Conservation (phyloP, 2,888 invertebrate genomes). For the Torymus texanus region DNA sequence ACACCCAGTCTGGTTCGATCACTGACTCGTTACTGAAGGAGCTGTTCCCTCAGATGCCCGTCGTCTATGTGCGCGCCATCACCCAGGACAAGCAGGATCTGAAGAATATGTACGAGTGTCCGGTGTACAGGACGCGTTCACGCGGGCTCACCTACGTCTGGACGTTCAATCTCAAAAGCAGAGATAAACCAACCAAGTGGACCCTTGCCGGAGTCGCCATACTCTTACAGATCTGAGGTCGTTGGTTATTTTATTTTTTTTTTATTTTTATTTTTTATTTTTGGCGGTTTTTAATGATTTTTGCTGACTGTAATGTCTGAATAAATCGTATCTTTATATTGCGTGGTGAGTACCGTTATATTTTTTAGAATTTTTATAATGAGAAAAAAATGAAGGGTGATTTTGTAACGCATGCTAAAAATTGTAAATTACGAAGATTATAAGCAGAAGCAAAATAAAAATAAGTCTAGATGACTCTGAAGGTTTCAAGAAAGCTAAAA, state of each 20-base stretch:
- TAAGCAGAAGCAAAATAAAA: no score
- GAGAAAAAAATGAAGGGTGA: no score
- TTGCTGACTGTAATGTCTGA: no score
- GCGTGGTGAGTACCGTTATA: no score
- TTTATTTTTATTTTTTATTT: no score
- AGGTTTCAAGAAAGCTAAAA: background rate
- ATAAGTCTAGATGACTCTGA: no score
- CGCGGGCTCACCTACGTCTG: slow-evolving; percentile 95
- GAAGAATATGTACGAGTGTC: slow-evolving; percentile 92
- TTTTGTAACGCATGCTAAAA: no score
- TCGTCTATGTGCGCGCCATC: slow-evolving; percentile 90
- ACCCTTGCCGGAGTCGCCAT: slow-evolving; percentile 94
- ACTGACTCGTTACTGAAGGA: slow-evolving; percentile 92
- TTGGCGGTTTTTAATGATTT: no score
- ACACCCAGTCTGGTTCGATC: slow-evolving; percentile 85
- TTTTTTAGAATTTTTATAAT: no score
- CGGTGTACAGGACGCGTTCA: slow-evolving; percentile 92
- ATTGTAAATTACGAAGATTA: no score
- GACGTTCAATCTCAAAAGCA: slow-evolving; percentile 95
- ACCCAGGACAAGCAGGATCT: slow-evolving; percentile 93
- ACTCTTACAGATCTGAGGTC: slow-evolving; percentile 85
- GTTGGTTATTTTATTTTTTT: no score
- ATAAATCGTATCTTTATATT: no score
- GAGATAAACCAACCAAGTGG: slow-evolving; percentile 93
- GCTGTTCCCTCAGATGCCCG: slow-evolving; percentile 92